Evolutionary conservation across 2,113 vertebrate species (phyloP), one percentile per base, ranked within the genome.

Genomic region (Lepisosteus osseus): DNA sequence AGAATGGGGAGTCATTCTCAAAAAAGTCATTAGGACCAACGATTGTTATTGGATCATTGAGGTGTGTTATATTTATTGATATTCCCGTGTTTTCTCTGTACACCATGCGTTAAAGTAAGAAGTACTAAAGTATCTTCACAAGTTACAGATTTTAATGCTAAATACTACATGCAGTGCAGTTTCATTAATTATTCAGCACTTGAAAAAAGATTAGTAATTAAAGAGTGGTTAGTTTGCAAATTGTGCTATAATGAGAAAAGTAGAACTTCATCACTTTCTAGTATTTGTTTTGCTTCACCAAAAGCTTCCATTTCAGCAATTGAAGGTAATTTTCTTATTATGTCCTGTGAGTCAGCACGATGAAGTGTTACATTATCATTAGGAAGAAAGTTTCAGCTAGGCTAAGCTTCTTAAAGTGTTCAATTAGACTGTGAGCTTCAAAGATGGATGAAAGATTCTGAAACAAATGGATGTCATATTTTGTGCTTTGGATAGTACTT

Each of bases 351-450:
- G 64, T 72, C 64, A 57, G 71, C 62, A 40, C 59, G 62, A 72
- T 66, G 57, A 67, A 66, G 54, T 72, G 71, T 61, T 54, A 72
- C 57, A 66, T 72, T 59, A 66, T 59, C 42, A 72, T 66, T 8
- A 41, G 40, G 63, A 17, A 59, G 54, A 61, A 67, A 40, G 41
- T 29, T n/a, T 66, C 42, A 66, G 55, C 54, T n/a, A 66, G 17
- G 64, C 42, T 67, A 72, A 72, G 64, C 71, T 42, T 72, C 42
- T 55, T 67, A 72, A 72, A 59, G 57, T 44, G 71, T 72, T 45
- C 71, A 72, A 72, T 72, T 72, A 72, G 54, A 55, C 66, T 72
- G 29, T 9, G 66, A 54, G 54, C 63, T 55, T 64, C 64, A 40
- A 65, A 72, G 71, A 72, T 43, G 59, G 64, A 59, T 9, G 3